A percentile compares a stretch with the other conserved stretches of the same genome.
These are phyloP conservation scores for Arremon aurantiirostris DNA, from an alignment of 2,797 vertebrate genomes.

Conservation along the genomic window DNA sequence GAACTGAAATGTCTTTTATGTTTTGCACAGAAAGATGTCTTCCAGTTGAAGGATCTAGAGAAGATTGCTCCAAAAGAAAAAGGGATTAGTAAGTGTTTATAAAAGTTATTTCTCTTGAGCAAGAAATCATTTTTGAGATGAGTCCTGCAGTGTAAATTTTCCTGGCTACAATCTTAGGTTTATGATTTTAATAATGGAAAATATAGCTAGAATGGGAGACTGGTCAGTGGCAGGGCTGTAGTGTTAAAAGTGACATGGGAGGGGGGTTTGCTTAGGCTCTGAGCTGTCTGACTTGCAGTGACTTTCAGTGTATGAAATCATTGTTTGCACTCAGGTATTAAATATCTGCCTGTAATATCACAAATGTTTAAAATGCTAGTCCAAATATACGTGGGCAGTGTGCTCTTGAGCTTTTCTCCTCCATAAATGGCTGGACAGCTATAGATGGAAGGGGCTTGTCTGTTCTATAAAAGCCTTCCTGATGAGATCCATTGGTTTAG, in stretches of 20 bases:
- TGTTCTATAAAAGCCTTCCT: background rate
- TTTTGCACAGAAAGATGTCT: constrained; percentile 92
- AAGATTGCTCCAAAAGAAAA: constrained; percentile 97
- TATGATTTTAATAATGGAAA: background rate
- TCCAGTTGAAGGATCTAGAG: constrained; percentile 97
- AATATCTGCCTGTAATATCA: background rate
- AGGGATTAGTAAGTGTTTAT: constrained; percentile 90
- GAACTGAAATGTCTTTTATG: background rate
- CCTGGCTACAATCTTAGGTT: background rate
- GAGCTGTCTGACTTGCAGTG: background rate
- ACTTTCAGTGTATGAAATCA: background rate
- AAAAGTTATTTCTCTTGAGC: background rate
- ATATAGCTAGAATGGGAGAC: background rate
- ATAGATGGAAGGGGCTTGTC: background rate
- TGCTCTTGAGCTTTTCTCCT: background rate
- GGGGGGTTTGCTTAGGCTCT: background rate
- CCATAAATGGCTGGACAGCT: background rate
- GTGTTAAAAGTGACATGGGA: background rate
- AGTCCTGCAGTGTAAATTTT: background rate
- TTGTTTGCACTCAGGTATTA: background rate
- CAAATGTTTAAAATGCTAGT: background rate
- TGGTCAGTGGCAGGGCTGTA: background rate
- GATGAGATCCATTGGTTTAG: background rate
- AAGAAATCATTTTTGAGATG: background rate
- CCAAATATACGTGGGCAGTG: background rate